Conservation (phyloP, 2,797 vertebrate species). For the Sardinella longiceps region DNA sequence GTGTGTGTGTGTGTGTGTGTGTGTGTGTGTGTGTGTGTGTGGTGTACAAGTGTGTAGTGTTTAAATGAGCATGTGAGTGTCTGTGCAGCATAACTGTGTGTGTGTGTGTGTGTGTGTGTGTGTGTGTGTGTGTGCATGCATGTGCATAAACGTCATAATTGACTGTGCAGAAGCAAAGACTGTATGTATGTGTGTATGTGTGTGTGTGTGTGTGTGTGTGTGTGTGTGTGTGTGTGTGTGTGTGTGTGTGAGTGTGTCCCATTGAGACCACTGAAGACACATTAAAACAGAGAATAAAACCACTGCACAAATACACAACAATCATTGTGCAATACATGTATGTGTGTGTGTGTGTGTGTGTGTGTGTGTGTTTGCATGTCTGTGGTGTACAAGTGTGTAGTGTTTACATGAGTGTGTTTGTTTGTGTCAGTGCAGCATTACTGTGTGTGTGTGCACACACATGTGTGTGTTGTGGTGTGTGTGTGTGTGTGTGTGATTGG, state of each 20-base stretch:
- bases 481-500: background rate
- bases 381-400: background rate
- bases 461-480: background rate
- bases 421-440: too few species aligned
- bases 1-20: background rate
- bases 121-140: background rate
- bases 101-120: too few species aligned
- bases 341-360: background rate
- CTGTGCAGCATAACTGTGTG: too few species aligned
- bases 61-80: background rate
- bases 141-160: too few species aligned
- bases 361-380: background rate
- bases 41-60: background rate
- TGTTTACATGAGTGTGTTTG: background rate
- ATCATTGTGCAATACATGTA: too few species aligned
- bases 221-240: background rate
- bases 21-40: background rate
- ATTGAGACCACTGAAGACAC: too few species aligned
- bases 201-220: background rate
- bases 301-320: too few species aligned
- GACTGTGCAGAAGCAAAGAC: too few species aligned
- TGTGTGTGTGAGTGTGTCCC: background rate
- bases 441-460: too few species aligned
- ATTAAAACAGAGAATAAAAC: too few species aligned
- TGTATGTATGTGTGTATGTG: too few species aligned